Conservation (phyloP, 2,113 vertebrate genomes). For the Machaerirhynchus nigripectus region DNA sequence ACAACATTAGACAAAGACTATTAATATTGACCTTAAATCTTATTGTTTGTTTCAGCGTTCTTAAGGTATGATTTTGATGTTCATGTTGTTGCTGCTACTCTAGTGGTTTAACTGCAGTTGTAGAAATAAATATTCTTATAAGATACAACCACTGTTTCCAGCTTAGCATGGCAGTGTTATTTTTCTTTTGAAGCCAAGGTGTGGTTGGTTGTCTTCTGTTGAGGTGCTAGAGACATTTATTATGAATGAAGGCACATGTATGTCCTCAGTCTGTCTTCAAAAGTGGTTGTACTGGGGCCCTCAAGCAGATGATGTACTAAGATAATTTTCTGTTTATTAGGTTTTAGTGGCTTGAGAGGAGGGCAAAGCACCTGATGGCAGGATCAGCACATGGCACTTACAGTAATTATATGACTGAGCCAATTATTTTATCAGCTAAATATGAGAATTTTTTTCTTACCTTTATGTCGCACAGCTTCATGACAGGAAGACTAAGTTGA, state of each 20-base stretch:
- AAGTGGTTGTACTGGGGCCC: not conserved
- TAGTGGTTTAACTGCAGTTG: not conserved
- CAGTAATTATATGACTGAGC: not conserved
- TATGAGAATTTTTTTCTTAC: not conserved
- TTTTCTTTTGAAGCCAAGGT: not conserved
- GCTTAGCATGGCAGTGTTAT: not conserved
- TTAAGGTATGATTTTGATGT: not conserved
- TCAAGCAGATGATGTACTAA: not conserved
- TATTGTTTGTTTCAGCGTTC: not conserved
- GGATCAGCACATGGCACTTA: not conserved
- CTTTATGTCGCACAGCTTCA: not conserved
- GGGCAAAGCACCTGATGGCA: not conserved
- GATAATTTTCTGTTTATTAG: not conserved
- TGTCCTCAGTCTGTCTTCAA: not conserved
- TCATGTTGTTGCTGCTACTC: not conserved
- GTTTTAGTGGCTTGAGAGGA: not conserved
- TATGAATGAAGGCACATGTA: not conserved
- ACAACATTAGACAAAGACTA: not conserved
- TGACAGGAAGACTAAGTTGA: not conserved
- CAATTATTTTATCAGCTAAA: slow-evolving; percentile 7
- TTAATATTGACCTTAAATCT: not conserved
- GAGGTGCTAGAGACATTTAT: not conserved
- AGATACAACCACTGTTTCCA: not conserved
- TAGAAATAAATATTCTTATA: not conserved
- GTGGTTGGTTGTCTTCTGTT: not conserved